Conservation (phyloP, 2,888 invertebrate genomes). For the Phytoseiulus persimilis region DNA sequence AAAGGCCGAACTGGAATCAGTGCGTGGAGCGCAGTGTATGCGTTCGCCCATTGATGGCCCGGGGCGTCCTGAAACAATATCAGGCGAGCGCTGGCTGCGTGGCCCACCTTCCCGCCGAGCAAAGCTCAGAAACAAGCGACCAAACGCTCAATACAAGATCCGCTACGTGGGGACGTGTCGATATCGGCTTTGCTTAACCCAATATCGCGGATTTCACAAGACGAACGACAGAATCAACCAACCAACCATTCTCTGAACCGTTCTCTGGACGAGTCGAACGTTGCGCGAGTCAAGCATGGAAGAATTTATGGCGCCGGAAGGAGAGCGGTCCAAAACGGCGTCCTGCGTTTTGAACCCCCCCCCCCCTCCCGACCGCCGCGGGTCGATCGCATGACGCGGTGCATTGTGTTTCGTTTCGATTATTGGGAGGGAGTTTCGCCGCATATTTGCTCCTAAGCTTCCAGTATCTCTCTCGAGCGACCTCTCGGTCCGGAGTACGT, state of each 20-base stretch:
- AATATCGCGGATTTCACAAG: background rate
- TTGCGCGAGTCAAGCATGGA: background rate
- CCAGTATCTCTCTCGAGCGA: too few relatives aligned
- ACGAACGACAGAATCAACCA: constrained; percentile 5
- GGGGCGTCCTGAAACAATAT: background rate
- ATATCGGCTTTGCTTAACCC: background rate
- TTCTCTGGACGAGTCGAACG: background rate
- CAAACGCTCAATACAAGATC: background rate
- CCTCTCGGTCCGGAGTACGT: too few relatives aligned
- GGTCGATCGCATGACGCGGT: too few relatives aligned
- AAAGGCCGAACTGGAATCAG: background rate
- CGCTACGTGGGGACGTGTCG: background rate
- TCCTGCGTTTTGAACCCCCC: too few relatives aligned
- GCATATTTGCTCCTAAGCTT: too few relatives aligned
- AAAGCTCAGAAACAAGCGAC: background rate
- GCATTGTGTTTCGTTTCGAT: too few relatives aligned
- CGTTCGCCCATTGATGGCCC: background rate
- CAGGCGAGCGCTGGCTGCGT: background rate
- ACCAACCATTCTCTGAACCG: background rate
- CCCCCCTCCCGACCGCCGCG: too few relatives aligned
- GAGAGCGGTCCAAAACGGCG: too few relatives aligned
- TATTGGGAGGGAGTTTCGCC: too few relatives aligned
- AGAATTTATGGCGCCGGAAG: background rate
- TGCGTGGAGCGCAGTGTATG: background rate
- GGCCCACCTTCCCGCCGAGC: too few relatives aligned